Evolutionary conservation across 2,797 vertebrate genomes (phyloP), one percentile per base, ranked within the genome.

Genomic region (Cossypha niveicapilla): DNA sequence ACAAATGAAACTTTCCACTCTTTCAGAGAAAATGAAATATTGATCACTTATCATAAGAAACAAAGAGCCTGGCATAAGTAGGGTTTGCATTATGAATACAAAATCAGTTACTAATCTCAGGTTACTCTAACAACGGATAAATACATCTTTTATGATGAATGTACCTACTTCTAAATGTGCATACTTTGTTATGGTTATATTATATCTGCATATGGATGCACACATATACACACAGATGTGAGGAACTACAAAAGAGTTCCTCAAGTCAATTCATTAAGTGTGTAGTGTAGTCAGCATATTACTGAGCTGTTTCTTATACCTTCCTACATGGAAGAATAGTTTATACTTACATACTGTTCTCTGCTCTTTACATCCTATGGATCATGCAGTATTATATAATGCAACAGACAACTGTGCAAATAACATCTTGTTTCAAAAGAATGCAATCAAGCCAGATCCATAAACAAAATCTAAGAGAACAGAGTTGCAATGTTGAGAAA

Each of bases 11-110:
- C 96, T 96, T 97, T 96, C 96, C 96, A 96, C 92, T 97, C 97
- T 97, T 98, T 96, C 96, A 90, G 94, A 98, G 98, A 99, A 99
- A 99, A 99, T 99, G 98, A 98, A 99, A 98, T 98, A 99, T 98
- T 98, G 98, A 99, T 98, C 98, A 98, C 98, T 98, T 98, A 98
- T 97, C 97, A 97, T 98, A 97, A 97, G 98, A 98, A 98, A 98
- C 98, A 98, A 98, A 94, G 97, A 97, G 97, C 93, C 93, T 98
- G 97, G 98, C 78, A 94, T 95, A 96, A 96, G 86, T 11, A 94
- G 94, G 88, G 86, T 60, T 93, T 83, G 54, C 91, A 71, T 89
- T 84, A 93, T 70, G 96, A 97, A 97, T 96, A 96, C 93, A 60
- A 94, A 97, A 95, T 85, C 92, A 94, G 93, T 78, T 87, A 86